Conservation (phyloP, 2,113 vertebrate species). For the Mormyrus iriodes region DNA sequence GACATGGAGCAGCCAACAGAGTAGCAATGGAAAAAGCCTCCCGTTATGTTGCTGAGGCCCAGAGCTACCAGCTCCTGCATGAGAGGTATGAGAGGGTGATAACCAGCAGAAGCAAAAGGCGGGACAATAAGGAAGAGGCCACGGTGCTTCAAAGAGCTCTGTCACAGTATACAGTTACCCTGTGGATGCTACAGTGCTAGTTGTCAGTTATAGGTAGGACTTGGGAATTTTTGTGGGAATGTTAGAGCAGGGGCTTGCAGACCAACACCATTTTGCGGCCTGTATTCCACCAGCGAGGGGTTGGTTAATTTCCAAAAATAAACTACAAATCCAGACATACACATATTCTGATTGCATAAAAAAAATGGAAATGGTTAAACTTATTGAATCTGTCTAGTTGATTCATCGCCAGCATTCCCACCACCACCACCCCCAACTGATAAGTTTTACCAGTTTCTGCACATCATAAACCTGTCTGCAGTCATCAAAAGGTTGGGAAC, state of each 20-base stretch:
- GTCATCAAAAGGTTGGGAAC: background rate
- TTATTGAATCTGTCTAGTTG: background rate
- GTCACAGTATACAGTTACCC: background rate
- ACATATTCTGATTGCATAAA: background rate
- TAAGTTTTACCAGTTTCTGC: background rate
- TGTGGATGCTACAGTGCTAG: background rate
- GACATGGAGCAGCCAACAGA: slow-evolving; percentile 92
- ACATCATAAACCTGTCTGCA: background rate
- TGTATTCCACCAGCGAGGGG: background rate
- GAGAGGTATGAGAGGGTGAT: background rate
- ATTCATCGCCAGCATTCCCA: background rate
- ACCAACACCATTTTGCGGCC: background rate
- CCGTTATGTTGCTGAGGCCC: slow-evolving; percentile 78
- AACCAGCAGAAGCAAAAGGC: background rate
- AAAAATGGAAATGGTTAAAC: background rate
- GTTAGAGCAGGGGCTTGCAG: background rate
- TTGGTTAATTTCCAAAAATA: background rate
- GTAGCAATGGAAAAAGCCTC: slow-evolving; percentile 88
- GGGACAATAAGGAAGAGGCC: background rate
- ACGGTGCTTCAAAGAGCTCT: background rate
- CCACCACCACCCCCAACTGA: background rate
- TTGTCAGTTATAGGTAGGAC: background rate
- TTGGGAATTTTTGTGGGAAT: background rate
- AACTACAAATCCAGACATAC: background rate
- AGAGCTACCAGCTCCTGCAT: slow-evolving; percentile 85